Evolutionary conservation across 2,888 invertebrate genomes (phyloP).

Genomic region (Heliothis peltigera): DNA sequence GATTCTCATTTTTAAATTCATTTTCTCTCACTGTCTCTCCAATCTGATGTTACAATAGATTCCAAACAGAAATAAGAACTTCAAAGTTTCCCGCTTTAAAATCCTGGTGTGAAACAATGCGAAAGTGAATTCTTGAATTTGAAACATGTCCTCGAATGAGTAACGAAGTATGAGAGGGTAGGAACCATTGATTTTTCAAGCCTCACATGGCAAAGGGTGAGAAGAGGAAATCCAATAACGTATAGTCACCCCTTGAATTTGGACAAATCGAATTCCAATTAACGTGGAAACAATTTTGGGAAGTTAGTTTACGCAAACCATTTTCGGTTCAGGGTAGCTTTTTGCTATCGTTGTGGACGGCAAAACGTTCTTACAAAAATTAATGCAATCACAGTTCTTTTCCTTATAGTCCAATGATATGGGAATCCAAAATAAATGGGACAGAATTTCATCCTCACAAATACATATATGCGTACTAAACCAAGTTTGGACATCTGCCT

Average conservation of each 20-base stretch:
- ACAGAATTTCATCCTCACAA: too few relatives aligned
- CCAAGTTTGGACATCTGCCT: too few relatives aligned
- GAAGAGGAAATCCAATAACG: constrained; percentile 80
- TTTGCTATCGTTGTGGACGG: background rate
- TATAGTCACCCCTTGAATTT: constrained; percentile 75
- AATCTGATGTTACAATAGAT: too few relatives aligned
- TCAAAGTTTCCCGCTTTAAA: constrained; percentile 44
- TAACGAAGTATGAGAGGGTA: constrained; percentile 60
- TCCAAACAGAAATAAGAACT: constrained; percentile 1
- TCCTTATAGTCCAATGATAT: too few relatives aligned
- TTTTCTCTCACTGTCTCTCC: too few relatives aligned
- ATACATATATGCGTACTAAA: too few relatives aligned
- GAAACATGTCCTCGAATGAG: constrained; percentile 56
- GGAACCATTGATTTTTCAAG: constrained; percentile 81
- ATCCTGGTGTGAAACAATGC: constrained; percentile 46
- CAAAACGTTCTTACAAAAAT: background rate
- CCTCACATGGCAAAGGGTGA: constrained; percentile 76
- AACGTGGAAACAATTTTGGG: constrained; percentile 59
- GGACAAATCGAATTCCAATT: constrained; percentile 80
- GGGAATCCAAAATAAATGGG: too few relatives aligned
- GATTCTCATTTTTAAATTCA: too few relatives aligned
- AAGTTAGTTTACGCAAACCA: constrained; percentile 38
- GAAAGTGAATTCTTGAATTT: constrained; percentile 52
- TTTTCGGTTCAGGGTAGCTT: background rate
- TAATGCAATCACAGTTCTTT: too few relatives aligned